A percentile compares a stretch with the other conserved stretches of the same genome.
phyloP scores from a whole-genome alignment of 2,113 vertebrate species.

The Alethe castanea region DNA sequence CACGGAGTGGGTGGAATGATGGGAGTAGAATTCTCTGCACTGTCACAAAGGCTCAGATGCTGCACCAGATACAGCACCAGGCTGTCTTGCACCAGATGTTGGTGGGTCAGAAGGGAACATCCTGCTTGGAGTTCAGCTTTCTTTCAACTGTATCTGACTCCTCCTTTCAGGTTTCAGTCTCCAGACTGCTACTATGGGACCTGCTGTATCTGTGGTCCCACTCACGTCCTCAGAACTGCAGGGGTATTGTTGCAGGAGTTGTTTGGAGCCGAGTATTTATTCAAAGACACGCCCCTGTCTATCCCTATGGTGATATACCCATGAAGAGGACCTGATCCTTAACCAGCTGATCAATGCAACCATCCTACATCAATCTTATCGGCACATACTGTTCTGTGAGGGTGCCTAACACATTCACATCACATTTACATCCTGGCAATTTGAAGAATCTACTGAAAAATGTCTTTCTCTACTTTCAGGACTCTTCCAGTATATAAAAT shows the following conservation, averaged over 20 bases:
- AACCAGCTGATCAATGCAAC: neutral
- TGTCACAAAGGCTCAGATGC: neutral
- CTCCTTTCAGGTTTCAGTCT: neutral
- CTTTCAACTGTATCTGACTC: neutral
- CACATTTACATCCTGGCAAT: neutral
- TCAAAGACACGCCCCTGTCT: neutral
- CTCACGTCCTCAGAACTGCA: neutral
- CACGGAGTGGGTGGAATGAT: neutral
- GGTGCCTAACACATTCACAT: neutral
- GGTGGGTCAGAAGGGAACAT: neutral
- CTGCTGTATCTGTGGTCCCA: neutral
- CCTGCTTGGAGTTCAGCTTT: neutral
- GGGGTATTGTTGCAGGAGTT: neutral
- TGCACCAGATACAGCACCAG: neutral
- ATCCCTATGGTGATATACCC: neutral
- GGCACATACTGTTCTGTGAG: neutral
- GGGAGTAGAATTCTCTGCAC: neutral
- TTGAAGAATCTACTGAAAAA: constrained; percentile 1
- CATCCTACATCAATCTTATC: neutral
- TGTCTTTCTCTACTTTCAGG: neutral
- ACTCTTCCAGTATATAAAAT: constrained; percentile 12
- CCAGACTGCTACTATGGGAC: neutral
- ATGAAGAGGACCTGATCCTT: neutral
- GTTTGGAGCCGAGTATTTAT: neutral
- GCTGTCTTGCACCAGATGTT: neutral